These are phyloP conservation scores for Abscondita cerata DNA, from an alignment of 2,888 invertebrate genomes.

Conservation along the genomic window DNA sequence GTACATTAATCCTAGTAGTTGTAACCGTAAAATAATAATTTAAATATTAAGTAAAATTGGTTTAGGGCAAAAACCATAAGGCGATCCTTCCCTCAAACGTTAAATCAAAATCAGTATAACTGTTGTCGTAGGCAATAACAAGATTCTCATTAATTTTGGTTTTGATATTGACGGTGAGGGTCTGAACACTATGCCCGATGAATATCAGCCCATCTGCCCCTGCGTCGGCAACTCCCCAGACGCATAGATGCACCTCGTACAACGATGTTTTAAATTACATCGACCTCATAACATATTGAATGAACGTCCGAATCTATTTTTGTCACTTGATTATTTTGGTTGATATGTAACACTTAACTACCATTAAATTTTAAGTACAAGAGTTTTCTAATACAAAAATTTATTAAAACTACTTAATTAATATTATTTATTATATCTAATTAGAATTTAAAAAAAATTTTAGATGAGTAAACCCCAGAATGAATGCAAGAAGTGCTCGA, in stretches of 20 bases:
- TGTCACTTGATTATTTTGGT: constrained; percentile 18
- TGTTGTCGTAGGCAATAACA: constrained; percentile 51
- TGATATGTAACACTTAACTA: constrained; percentile 22
- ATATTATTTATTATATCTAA: too few relatives aligned
- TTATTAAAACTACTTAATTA: too few relatives aligned
- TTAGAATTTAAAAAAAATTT: too few relatives aligned
- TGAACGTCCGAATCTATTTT: constrained; percentile 39
- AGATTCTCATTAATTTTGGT: constrained; percentile 54
- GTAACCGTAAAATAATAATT: not conserved
- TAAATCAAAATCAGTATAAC: constrained; percentile 30
- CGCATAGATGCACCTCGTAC: constrained; percentile 45
- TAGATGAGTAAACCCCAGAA: too few relatives aligned
- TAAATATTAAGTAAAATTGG: constrained; percentile 10
- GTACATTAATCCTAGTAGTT: too few relatives aligned
- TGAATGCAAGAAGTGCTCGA: too few relatives aligned
- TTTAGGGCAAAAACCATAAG: not conserved
- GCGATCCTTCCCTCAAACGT: not conserved
- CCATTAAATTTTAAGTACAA: too few relatives aligned
- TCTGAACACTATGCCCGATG: constrained; percentile 32
- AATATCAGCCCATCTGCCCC: constrained; percentile 42
- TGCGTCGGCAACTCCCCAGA: constrained; percentile 44
- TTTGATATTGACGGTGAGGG: constrained; percentile 33
- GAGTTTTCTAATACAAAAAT: too few relatives aligned
- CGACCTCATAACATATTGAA: constrained; percentile 50
- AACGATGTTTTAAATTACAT: constrained; percentile 53